Conservation (phyloP, 2,113 vertebrate genomes). For the Cynopterus brachyotis region DNA sequence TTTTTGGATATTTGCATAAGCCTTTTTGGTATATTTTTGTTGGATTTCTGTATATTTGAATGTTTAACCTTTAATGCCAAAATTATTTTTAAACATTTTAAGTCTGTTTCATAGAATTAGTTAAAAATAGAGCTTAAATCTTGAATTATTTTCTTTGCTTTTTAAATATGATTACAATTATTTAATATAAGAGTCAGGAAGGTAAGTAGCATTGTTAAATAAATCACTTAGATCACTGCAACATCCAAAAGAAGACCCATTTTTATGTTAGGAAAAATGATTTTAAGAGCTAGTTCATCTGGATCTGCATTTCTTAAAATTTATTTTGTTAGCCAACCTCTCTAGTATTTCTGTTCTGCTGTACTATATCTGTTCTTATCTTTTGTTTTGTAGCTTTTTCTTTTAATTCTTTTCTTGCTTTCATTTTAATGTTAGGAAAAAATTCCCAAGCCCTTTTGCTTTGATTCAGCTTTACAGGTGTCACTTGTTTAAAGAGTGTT, state of each 20-base stretch:
- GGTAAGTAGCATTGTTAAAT: not conserved
- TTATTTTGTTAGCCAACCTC: not conserved
- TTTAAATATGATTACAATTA: constrained; percentile 10
- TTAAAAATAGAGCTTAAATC: constrained; percentile 29
- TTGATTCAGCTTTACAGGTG: not conserved
- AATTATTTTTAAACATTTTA: not conserved
- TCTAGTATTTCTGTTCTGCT: not conserved
- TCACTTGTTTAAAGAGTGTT: not conserved
- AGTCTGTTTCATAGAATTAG: not conserved
- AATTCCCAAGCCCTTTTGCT: not conserved
- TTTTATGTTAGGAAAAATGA: not conserved
- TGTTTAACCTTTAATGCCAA: not conserved
- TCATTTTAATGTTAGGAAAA: not conserved
- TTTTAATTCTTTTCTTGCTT: constrained; percentile 8
- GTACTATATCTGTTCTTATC: not conserved
- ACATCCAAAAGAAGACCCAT: not conserved
- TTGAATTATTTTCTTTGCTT: constrained; percentile 5
- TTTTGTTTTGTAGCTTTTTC: not conserved
- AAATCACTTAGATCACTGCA: constrained; percentile 10
- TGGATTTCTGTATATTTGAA: not conserved
- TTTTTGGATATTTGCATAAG: constrained; percentile 19
- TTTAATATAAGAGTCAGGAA: not conserved
- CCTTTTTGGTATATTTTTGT: not conserved
- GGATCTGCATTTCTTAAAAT: constrained; percentile 10
- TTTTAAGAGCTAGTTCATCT: not conserved